phyloP scores from a whole-genome alignment of 2,888 invertebrate genomes.

The Argynnis bischoffii region DNA sequence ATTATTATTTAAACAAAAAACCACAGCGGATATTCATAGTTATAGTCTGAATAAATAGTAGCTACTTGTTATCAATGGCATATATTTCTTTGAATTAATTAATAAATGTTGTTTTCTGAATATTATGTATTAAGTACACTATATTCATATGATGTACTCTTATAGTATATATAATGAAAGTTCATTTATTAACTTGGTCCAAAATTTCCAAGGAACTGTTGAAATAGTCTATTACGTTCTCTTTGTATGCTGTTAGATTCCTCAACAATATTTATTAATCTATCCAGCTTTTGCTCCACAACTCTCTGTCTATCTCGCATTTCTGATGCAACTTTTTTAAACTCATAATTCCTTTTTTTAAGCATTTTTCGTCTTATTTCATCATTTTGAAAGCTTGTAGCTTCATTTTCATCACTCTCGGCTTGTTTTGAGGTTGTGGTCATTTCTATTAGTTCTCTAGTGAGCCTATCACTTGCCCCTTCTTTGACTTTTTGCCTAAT shows the following conservation, averaged over 20 bases:
- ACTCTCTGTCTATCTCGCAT: conserved; percentile 69
- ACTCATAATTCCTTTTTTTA: conserved; percentile 63
- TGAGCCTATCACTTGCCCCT: conserved; percentile 58
- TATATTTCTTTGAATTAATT: no score
- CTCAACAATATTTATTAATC: conserved; percentile 71
- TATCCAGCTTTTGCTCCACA: conserved; percentile 75
- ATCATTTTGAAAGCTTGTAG: conserved; percentile 53
- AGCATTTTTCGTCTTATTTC: conserved; percentile 57
- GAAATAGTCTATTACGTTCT: conserved; percentile 70
- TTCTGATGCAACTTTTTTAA: conserved; percentile 68
- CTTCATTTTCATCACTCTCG: conserved; percentile 52
- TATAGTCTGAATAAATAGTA: no score
- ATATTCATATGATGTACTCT: no score
- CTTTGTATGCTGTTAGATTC: conserved; percentile 75
- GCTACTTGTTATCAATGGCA: no score
- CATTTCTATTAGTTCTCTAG: conserved; percentile 61
- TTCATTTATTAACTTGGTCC: conserved; percentile 45
- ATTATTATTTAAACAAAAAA: no score
- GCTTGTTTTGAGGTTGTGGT: conserved; percentile 54
- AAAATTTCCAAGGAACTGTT: conserved; percentile 66
- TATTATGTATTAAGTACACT: no score
- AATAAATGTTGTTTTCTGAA: no score
- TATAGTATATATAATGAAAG: no score
- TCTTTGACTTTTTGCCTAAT: conserved; percentile 69
- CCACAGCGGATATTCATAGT: no score